These are phyloP conservation scores for Tangara arthus DNA, from an alignment of 2,797 vertebrate genomes.

Conservation along the genomic window DNA sequence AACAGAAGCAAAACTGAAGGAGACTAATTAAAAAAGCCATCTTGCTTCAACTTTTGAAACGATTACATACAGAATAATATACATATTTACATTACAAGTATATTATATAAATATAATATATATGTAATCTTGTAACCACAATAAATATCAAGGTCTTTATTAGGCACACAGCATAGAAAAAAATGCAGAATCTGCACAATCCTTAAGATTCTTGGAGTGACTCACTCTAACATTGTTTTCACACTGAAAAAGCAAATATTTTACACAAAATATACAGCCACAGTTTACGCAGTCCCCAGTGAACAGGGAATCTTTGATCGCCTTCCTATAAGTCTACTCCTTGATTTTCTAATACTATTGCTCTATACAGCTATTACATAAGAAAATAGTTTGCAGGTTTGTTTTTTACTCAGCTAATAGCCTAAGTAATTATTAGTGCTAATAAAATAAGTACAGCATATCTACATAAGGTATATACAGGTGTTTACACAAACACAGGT, in stretches of 20 bases:
- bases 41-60: constrained; percentile 73
- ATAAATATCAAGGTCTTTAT: constrained; percentile 78
- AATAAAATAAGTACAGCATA: constrained; percentile 76
- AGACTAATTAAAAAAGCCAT: constrained; percentile 68
- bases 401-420: constrained; percentile 66
- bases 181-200: constrained; percentile 78
- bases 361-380: constrained; percentile 75
- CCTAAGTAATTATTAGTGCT: constrained; percentile 70
- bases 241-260: constrained; percentile 73
- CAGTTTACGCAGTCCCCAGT: constrained; percentile 50
- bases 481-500: constrained; percentile 56
- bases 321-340: constrained; percentile 63
- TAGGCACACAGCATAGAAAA: constrained; percentile 79
- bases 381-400: constrained; percentile 78
- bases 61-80: constrained; percentile 72
- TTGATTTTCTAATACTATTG: constrained; percentile 70
- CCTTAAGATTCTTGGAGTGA: constrained; percentile 72
- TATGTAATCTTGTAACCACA: constrained; percentile 77
- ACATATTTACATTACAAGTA: constrained; percentile 80
- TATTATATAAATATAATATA: constrained; percentile 82
- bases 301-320: constrained; percentile 21
- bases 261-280: constrained; percentile 76
- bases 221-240: constrained; percentile 71
- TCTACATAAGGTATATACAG: constrained; percentile 68
- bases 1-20: constrained; percentile 75